Conservation (phyloP, 2,113 vertebrate genomes). For the Podilymbus podiceps region DNA sequence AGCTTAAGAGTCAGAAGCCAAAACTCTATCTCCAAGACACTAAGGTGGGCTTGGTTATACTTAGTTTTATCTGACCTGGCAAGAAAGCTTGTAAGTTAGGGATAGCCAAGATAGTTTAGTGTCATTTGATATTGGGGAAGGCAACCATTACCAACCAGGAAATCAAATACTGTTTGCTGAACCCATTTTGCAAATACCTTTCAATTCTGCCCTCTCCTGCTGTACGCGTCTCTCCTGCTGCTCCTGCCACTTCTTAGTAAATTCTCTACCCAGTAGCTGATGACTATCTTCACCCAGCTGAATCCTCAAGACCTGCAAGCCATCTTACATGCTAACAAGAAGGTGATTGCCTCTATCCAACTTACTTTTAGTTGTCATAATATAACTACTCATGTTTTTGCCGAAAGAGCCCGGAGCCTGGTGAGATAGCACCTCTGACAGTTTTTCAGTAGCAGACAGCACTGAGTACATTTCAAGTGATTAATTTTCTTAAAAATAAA, state of each 20-base stretch:
- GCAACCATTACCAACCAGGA: not conserved
- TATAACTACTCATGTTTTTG: not conserved
- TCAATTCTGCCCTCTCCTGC: not conserved
- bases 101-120: not conserved
- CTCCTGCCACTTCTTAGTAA: not conserved
- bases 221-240: not conserved
- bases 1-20: not conserved
- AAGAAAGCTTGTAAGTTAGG: not conserved
- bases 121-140: not conserved
- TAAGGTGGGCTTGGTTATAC: not conserved
- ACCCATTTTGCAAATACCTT: not conserved
- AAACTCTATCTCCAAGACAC: not conserved
- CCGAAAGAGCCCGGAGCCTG: not conserved
- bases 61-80: not conserved
- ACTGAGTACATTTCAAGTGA: not conserved
- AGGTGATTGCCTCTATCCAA: not conserved
- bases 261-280: not conserved
- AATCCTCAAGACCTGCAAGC: not conserved
- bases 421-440: not conserved
- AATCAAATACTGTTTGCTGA: not conserved
- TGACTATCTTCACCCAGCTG: not conserved
- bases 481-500: slow-evolving; percentile 18
- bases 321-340: not conserved
- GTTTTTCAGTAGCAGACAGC: not conserved
- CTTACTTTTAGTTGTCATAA: not conserved